Base-by-base conservation (phyloP, 2,888 invertebrate genomes). In the Pyrrhia umbra region DNA sequence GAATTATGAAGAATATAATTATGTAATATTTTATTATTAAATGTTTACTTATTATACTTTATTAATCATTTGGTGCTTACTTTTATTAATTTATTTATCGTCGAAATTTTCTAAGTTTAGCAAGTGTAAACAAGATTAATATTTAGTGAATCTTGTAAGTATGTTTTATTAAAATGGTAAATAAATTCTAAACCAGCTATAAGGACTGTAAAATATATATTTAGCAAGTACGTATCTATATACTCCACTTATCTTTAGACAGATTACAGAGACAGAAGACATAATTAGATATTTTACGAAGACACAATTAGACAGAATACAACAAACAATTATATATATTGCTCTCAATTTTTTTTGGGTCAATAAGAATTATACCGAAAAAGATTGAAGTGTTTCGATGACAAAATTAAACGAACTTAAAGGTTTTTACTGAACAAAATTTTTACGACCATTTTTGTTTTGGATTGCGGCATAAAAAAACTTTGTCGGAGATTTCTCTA, bases 381-480 rank as follows among this genome's bases (percentile, higher is more conserved):
- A 21, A 40, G 59, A 59, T 59, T 27, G 34, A n/a, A 47, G 27
- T 21, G 20, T 47, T 37, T 18, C 10, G 15, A 68, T 34, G 16
- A 16, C 20, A 49, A 21, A 55, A 49, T 55, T 65, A 40, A 58
- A 66, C 13, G 25, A 27, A 40, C 23, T 10, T 6, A 6, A 42
- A 10, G 8, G 37, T 39, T 49, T 60, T 49, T 49, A 52, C 52
- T 55, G 20, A 34, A 58, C 45, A 46, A n/a, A 50, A 70, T 25
- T 62, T 62, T 50, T 50, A 52, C 50, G 55, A 27, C 52, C 57
- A 51, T 55, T 60, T 25, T 51, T 51, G 23, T 16, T 43, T 59
- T 18, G 39, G 39, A 75, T 57, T 54, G 62, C 34, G 45, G 49
- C 52, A 27, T 74, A 75, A 75, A 74, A 75, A 62, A 70, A 75